Conservation (phyloP, 2,888 invertebrate species). For the Heliconius erato region DNA sequence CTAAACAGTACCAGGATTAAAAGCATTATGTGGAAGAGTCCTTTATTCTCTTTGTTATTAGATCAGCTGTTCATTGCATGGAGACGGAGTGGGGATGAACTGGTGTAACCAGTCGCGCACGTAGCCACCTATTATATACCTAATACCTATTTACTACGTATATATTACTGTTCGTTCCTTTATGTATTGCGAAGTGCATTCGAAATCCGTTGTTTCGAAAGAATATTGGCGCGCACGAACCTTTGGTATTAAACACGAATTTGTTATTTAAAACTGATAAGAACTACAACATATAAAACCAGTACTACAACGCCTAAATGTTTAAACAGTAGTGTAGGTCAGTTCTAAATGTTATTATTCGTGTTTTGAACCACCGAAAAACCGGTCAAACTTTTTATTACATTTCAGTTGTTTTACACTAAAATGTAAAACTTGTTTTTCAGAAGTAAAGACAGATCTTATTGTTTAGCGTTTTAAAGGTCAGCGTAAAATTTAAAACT, state of each 20-base stretch:
- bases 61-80: constrained; percentile 74
- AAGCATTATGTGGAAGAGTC: constrained; percentile 9
- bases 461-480: background rate
- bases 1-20: constrained; percentile 24
- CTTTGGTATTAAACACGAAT: constrained; percentile 15
- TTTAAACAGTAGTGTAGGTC: constrained; percentile 34
- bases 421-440: background rate
- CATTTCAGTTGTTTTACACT: background rate
- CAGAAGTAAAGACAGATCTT: background rate
- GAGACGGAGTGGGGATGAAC: constrained; percentile 61
- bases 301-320: background rate
- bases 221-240: constrained; percentile 34
- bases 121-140: constrained; percentile 25
- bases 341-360: constrained; percentile 25
- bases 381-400: background rate
- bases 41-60: constrained; percentile 77
- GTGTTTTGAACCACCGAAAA: background rate
- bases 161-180: constrained; percentile 24
- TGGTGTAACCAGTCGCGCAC: constrained; percentile 61
- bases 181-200: constrained; percentile 34
- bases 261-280: constrained; percentile 15
- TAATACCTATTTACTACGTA: constrained; percentile 23
- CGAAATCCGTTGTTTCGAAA: constrained; percentile 22
- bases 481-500: background rate
- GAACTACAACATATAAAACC: constrained; percentile 1